Conservation (phyloP, 1,140 invertebrate species). For the Drosophila takahashii region DNA sequence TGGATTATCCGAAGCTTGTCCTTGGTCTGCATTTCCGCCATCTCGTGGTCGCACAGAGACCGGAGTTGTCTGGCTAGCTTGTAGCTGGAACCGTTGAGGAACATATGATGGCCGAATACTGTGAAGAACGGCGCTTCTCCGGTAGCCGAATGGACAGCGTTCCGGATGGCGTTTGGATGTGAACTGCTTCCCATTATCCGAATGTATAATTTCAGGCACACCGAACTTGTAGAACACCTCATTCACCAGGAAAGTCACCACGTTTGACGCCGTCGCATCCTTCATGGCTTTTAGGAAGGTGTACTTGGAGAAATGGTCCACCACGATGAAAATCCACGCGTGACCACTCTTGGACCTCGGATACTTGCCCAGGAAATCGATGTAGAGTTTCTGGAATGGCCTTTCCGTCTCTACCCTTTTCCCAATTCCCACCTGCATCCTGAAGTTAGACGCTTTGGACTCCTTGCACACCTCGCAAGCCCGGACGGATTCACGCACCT, state of each 20-base stretch:
- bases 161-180: no score
- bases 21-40: no score
- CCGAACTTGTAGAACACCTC: neutral
- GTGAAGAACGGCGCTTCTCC: no score
- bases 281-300: neutral
- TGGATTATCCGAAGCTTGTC: no score
- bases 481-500: no score
- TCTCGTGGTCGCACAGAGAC: no score
- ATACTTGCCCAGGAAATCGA: slow-evolving; percentile 2
- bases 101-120: no score
- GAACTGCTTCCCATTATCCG: neutral
- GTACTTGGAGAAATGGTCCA: slow-evolving; percentile 2
- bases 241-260: neutral
- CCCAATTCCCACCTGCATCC: neutral
- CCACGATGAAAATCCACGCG: neutral
- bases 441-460: neutral
- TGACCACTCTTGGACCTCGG: neutral
- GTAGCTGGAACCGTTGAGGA: no score
- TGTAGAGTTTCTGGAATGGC: neutral
- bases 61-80: no score
- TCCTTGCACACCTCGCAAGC: no score
- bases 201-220: no score
- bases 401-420: neutral
- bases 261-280: neutral
- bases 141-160: no score